These are phyloP conservation scores for Bothrops jararaca DNA, from an alignment of 2,113 vertebrate genomes.

Conservation along the genomic window DNA sequence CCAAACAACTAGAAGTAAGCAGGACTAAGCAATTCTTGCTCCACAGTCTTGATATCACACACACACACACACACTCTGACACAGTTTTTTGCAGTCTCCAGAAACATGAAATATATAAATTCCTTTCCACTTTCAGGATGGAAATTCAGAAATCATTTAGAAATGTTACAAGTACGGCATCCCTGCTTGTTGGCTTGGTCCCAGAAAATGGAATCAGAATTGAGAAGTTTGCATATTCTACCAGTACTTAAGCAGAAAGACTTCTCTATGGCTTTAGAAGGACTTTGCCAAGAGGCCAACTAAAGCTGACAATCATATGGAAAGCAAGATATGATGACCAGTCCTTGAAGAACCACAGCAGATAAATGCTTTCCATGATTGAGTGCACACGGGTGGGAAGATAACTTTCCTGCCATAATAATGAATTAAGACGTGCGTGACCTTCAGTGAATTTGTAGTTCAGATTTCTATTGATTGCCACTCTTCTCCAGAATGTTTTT, in stretches of 20 bases:
- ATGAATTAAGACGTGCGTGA: background rate
- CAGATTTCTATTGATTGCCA: background rate
- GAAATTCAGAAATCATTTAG: background rate
- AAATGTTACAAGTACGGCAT: background rate
- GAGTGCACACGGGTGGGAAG: background rate
- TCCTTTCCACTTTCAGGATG: background rate
- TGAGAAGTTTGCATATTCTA: background rate
- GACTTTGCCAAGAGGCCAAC: background rate
- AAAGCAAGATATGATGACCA: background rate
- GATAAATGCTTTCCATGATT: background rate
- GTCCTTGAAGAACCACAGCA: background rate
- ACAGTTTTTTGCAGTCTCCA: no score
- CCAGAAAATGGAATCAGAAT: background rate
- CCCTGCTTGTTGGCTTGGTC: background rate
- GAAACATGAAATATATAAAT: background rate
- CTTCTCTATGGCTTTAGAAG: background rate
- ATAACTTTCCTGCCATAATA: background rate
- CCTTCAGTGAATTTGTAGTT: background rate
- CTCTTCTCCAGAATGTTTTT: background rate
- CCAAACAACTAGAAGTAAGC: background rate
- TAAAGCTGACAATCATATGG: background rate
- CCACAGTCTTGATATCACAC: background rate
- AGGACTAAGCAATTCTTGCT: background rate
- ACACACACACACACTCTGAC: background rate
- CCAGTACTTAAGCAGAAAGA: background rate